Base-by-base conservation (phyloP, 2,797 vertebrate genomes). In the Poecilia gillii region DNA sequence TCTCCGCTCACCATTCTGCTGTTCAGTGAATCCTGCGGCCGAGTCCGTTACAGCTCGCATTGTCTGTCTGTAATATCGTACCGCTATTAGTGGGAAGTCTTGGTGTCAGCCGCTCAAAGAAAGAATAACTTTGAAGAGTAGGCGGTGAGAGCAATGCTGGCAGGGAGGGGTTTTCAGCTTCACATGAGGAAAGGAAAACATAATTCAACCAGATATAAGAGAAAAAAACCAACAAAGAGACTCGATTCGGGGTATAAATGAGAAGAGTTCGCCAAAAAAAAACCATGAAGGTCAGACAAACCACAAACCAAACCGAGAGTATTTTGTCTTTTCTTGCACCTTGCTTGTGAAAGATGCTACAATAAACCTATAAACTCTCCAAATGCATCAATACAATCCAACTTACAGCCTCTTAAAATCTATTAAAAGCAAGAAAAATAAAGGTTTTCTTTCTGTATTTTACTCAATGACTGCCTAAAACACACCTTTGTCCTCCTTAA, bases 151-250 rank as follows among this genome's bases (percentile, higher is more conserved):
- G 70, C 49, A 39, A 47, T 25, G 43, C n/a, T 45, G 62, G 45
- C 57, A 77, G 28, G 81, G 59, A 86, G 31, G 57, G 70, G 66
- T 78, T 85, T 85, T 81, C 77, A 47, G 8, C 87, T 89, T 68
- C 72, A 68, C 33, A 49, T 31, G 62, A 41, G 71, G 75, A 68
- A 83, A 84, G 25, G n/a, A 36, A 76, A 76, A 76, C 64, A 9
- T 3, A 7, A 47, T 72, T 49, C 62, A 0, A 9, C 4, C 6
- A 31, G 45, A 1, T 6, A 33, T 53, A 14, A 43, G 16, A 55
- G 36, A 4, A 53, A 39, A 39, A 20, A 62, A 43, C 9, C 33
- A 59, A 20, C 43, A 71, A 18, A n/a, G 31, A 78, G 41, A 75
- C 25, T 41, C 18, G 2, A 33, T 14, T 31, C 1, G 4, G 53